Conservation (phyloP, 1,140 invertebrate species). For the Carcinoscorpius rotundicauda region DNA sequence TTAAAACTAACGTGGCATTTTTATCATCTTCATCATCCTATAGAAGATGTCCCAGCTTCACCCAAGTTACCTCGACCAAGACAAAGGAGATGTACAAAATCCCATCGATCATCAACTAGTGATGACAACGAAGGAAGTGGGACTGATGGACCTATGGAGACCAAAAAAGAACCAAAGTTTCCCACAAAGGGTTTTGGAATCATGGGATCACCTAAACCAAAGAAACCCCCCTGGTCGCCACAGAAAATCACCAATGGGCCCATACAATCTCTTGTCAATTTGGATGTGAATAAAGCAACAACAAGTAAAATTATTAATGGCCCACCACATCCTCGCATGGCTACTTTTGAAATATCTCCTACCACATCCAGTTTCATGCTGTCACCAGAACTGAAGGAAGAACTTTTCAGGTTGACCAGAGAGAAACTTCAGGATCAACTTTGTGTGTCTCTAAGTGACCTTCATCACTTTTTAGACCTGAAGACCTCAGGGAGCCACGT, state of each 20-base stretch:
- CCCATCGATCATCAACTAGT: conserved; percentile 6
- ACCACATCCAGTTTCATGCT: not conserved
- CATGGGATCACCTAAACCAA: not conserved
- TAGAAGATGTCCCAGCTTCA: too few relatives aligned
- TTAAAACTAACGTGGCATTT: too few relatives aligned
- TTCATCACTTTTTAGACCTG: too few relatives aligned
- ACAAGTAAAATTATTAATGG: too few relatives aligned
- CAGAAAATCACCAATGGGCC: not conserved
- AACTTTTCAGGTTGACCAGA: not conserved
- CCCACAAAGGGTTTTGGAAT: not conserved
- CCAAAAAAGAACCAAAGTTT: conserved; percentile 5
- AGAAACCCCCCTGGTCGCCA: not conserved
- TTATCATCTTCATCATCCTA: too few relatives aligned
- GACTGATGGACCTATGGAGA: conserved; percentile 4
- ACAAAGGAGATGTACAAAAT: conserved; percentile 6
- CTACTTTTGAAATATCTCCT: conserved; percentile 1
- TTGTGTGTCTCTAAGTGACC: not conserved
- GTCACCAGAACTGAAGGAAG: not conserved
- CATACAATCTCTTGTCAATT: too few relatives aligned
- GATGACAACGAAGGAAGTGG: conserved; percentile 14
- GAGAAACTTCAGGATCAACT: not conserved
- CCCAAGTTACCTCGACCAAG: not conserved
- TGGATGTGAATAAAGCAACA: too few relatives aligned
- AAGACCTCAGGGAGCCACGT: too few relatives aligned
- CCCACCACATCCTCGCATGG: not conserved